phyloP scores from a whole-genome alignment of 2,113 vertebrate species.

The Pelvicachromis taeniatus region DNA sequence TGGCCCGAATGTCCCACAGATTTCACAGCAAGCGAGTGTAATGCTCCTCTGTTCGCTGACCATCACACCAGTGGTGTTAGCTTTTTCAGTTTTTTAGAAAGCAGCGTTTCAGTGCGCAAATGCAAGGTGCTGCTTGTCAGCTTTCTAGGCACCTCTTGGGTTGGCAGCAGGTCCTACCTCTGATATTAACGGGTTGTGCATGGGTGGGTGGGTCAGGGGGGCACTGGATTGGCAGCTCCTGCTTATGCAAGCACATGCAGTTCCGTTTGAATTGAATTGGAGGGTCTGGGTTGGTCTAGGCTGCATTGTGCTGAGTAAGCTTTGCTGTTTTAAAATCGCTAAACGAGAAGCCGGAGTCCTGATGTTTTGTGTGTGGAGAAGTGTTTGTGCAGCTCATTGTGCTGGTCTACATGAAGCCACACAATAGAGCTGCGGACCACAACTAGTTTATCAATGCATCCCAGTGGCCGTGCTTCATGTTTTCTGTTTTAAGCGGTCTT shows the following conservation, averaged over 20 bases:
- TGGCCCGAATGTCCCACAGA: not conserved
- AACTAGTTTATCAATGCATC: not conserved
- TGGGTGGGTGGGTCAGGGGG: not conserved
- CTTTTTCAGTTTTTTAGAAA: not conserved
- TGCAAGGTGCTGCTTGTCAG: not conserved
- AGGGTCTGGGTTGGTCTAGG: constrained; percentile 57
- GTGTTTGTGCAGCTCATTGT: constrained; percentile 73
- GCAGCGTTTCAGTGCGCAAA: not conserved
- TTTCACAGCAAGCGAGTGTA: not conserved
- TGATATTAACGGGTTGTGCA: not conserved
- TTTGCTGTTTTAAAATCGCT: constrained; percentile 68
- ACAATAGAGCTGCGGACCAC: constrained; percentile 44
- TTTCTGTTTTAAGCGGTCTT: not conserved
- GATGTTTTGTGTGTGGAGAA: constrained; percentile 61
- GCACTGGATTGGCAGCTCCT: constrained; percentile 45
- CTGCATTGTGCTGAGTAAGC: constrained; percentile 70
- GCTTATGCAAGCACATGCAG: constrained; percentile 75
- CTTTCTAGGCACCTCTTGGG: not conserved
- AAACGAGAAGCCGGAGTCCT: constrained; percentile 60
- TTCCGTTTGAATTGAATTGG: constrained; percentile 73
- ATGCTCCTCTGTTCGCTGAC: not conserved
- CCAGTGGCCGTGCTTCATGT: not conserved
- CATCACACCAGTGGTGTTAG: not conserved
- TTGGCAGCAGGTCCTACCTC: not conserved
- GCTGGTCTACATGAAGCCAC: constrained; percentile 43